These are phyloP conservation scores for Urocolius indicus DNA, from an alignment of 2,113 vertebrate species.

Conservation along the genomic window DNA sequence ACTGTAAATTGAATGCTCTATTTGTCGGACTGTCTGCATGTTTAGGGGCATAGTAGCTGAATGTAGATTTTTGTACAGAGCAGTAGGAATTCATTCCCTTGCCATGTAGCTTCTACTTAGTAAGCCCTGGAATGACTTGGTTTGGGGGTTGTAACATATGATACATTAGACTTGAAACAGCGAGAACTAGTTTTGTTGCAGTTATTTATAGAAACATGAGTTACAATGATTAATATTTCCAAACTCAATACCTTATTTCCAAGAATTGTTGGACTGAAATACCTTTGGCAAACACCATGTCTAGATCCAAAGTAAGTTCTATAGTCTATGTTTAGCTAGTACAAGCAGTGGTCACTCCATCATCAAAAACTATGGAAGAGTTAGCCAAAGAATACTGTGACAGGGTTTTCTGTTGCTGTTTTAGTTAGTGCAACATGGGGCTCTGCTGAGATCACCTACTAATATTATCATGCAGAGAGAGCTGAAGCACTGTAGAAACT, in stretches of 20 bases:
- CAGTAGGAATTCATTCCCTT: neutral
- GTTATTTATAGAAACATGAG: neutral
- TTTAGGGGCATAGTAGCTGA: neutral
- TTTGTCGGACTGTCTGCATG: neutral
- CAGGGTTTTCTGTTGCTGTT: neutral
- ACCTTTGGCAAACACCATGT: neutral
- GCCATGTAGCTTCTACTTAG: neutral
- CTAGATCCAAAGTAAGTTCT: neutral
- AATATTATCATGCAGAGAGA: neutral
- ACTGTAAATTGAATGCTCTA: neutral
- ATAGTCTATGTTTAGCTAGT: neutral
- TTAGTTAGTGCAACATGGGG: neutral
- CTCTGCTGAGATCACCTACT: neutral
- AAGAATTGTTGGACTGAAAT: neutral
- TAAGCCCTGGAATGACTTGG: neutral
- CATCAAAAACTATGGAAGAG: neutral
- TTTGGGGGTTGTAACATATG: neutral
- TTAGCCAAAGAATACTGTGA: neutral
- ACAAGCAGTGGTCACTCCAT: neutral
- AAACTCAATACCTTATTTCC: neutral
- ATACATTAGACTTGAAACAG: neutral
- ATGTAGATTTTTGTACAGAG: neutral
- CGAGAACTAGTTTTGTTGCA: neutral
- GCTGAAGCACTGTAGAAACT: neutral
- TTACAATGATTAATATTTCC: neutral